A percentile compares a stretch with the other conserved stretches of the same genome.
phyloP scores from a whole-genome alignment of 1,140 invertebrate species.

The Copidosoma floridanum region DNA sequence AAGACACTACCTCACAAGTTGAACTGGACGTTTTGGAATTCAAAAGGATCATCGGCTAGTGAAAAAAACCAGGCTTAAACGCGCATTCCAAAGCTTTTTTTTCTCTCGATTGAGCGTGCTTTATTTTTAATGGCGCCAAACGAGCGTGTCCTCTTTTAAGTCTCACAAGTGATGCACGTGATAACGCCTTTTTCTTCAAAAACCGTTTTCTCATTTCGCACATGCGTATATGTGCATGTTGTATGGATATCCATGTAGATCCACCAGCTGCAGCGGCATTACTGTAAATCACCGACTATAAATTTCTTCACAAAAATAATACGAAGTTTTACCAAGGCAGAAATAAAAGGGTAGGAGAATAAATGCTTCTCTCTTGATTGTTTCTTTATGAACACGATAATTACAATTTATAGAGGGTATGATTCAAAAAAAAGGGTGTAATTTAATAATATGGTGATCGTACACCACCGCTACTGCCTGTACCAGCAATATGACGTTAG shows the following conservation, averaged over 20 bases:
- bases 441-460: background rate
- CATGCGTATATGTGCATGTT: too few species aligned
- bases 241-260: too few species aligned
- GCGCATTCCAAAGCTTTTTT: too few species aligned
- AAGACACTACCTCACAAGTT: too few species aligned
- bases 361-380: background rate
- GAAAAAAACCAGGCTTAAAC: too few species aligned
- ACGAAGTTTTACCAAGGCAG: too few species aligned
- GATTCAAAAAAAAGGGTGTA: background rate
- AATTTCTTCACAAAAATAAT: background rate
- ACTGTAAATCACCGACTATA: background rate
- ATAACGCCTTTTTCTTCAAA: background rate
- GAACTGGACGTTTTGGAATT: background rate
- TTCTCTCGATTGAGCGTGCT: too few species aligned
- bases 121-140: too few species aligned
- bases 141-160: background rate
- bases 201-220: background rate
- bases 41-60: too few species aligned
- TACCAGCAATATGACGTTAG: too few species aligned
- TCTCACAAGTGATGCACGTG: background rate
- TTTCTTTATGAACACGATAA: slow-evolving; percentile 3
- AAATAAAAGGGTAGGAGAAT: background rate
- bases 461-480: too few species aligned
- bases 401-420: background rate
- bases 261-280: too few species aligned